A percentile compares a stretch with the other conserved stretches of the same genome.
Evolutionary conservation across 2,888 invertebrate genomes (phyloP).

Genomic region (Dryocosmus kuriphilus): DNA sequence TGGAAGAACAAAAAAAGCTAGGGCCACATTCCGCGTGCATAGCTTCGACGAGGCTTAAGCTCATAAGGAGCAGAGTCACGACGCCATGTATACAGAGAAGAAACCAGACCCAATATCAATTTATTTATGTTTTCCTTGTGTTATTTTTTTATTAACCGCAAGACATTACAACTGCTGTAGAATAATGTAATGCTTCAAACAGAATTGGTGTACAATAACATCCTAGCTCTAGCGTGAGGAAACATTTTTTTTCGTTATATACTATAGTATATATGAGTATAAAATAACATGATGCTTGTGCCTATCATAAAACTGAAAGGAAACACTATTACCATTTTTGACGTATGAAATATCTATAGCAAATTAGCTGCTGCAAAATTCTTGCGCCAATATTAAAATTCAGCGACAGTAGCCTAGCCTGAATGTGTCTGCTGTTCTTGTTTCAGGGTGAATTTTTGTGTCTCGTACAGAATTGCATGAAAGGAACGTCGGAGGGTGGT

Average conservation of each 20-base stretch:
- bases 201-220: too few species aligned
- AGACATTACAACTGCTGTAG: too few species aligned
- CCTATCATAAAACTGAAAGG: neutral
- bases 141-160: too few species aligned
- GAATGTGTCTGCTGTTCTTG: neutral
- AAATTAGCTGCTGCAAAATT: neutral
- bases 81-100: slow-evolving; percentile 72
- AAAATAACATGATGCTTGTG: neutral
- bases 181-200: too few species aligned
- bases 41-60: slow-evolving; percentile 64
- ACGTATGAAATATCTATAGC: neutral
- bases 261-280: too few species aligned
- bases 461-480: too few species aligned
- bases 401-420: neutral
- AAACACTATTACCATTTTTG: neutral
- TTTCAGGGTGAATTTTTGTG: neutral
- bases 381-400: neutral
- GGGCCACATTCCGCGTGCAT: slow-evolving; percentile 64
- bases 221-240: too few species aligned
- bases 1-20: slow-evolving; percentile 56
- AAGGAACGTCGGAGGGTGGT: neutral
- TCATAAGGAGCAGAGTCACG: slow-evolving; percentile 70
- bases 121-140: slow-evolving; percentile 66
- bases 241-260: neutral
- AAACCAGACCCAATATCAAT: slow-evolving; percentile 70